Evolutionary conservation across 2,113 vertebrate species (phyloP).

Genomic region (Fregetta grallaria): DNA sequence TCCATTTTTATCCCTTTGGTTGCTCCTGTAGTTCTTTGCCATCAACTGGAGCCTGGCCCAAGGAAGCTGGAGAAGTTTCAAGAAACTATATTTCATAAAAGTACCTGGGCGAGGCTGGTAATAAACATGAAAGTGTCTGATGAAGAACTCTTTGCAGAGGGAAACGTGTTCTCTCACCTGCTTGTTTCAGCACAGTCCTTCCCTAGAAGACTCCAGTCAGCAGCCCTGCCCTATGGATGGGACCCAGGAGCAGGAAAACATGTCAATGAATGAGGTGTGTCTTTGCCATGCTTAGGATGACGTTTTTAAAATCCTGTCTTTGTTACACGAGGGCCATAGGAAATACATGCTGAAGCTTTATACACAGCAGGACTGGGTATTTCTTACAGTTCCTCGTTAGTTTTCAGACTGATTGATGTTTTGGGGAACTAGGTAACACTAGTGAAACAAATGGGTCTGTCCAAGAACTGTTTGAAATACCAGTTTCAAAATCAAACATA

Average conservation of each 20-base stretch:
- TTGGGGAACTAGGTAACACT: neutral
- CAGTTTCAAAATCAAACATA: neutral
- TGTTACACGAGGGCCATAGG: neutral
- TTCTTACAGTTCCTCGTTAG: neutral
- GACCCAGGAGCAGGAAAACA: neutral
- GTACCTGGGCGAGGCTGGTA: neutral
- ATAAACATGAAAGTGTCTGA: conserved; percentile 8
- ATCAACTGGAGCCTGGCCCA: neutral
- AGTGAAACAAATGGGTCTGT: neutral
- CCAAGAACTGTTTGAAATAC: neutral
- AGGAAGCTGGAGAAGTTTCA: conserved; percentile 34
- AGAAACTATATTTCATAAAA: neutral
- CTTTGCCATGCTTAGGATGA: neutral
- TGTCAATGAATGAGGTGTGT: neutral
- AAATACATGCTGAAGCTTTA: neutral
- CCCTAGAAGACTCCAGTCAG: conserved; percentile 40
- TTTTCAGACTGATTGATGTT: neutral
- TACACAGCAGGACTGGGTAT: neutral
- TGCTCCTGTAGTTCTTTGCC: neutral
- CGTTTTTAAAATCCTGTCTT: neutral
- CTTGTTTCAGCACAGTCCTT: conserved; percentile 12
- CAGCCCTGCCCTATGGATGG: conserved; percentile 14
- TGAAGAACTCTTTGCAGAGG: neutral
- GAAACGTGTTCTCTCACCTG: conserved; percentile 2
- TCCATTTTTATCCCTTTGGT: neutral